Conservation (phyloP, 2,113 vertebrate genomes). For the Murina feae region DNA sequence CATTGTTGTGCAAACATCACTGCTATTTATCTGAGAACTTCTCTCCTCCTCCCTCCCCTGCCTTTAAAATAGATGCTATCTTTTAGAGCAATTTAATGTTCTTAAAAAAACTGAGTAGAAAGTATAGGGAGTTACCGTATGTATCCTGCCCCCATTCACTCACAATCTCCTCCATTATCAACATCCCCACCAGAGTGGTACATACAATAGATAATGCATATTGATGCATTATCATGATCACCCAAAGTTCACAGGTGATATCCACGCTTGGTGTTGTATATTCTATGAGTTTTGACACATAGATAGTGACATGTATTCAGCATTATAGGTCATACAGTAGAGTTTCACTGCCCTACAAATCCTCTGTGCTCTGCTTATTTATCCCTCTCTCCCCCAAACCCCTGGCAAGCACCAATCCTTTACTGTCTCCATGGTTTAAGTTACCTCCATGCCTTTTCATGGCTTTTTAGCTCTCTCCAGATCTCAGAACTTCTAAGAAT, state of each 20-base stretch:
- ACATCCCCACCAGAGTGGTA: background rate
- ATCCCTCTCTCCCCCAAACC: background rate
- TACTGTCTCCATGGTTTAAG: background rate
- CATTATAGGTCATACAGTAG: background rate
- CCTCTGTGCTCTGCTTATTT: background rate
- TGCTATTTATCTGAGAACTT: background rate
- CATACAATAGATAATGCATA: background rate
- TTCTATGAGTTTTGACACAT: background rate
- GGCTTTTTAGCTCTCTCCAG: background rate
- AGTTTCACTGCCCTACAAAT: background rate
- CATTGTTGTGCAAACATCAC: background rate
- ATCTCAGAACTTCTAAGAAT: background rate
- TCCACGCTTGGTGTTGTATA: background rate
- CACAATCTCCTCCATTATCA: background rate
- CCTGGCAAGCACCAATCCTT: background rate
- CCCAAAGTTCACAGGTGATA: background rate
- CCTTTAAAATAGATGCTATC: background rate
- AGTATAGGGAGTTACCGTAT: background rate
- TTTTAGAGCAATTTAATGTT: background rate
- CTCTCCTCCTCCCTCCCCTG: fast-evolving
- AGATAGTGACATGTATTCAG: background rate
- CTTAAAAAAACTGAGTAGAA: background rate
- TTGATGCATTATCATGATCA: background rate
- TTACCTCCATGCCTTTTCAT: background rate
- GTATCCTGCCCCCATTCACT: background rate